Evolutionary conservation across 2,888 invertebrate species (phyloP).

Genomic region (Polietes domitor): DNA sequence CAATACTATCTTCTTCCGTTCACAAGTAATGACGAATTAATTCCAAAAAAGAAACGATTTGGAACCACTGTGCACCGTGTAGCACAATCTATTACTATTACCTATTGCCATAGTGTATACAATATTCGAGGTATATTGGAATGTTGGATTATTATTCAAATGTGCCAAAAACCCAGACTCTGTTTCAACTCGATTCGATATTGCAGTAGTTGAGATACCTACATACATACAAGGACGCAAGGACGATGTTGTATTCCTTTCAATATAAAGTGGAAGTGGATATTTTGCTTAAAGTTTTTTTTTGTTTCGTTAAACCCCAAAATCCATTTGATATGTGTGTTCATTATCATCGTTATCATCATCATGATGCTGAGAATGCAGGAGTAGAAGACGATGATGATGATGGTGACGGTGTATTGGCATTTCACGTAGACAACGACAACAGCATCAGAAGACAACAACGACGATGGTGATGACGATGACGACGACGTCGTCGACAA

Average conservation of each 20-base stretch:
- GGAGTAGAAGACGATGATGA: background rate
- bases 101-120: too few species aligned
- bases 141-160: background rate
- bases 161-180: background rate
- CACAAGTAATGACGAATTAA: too few species aligned
- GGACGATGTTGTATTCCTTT: background rate
- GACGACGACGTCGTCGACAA: background rate
- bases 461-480: background rate
- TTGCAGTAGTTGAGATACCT: background rate
- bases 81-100: too few species aligned
- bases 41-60: too few species aligned
- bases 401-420: background rate
- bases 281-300: background rate
- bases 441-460: too few species aligned
- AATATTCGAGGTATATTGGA: background rate
- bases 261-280: background rate
- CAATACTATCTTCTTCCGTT: too few species aligned
- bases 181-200: background rate
- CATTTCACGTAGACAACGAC: slow-evolving; percentile 6
- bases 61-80: too few species aligned
- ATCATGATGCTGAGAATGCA: slow-evolving; percentile 29
- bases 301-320: background rate
- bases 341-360: too few species aligned
- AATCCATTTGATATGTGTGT: background rate
- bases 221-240: background rate